These are phyloP conservation scores for Crotalus helleri DNA, from an alignment of 2,113 vertebrate species.

Conservation along the genomic window DNA sequence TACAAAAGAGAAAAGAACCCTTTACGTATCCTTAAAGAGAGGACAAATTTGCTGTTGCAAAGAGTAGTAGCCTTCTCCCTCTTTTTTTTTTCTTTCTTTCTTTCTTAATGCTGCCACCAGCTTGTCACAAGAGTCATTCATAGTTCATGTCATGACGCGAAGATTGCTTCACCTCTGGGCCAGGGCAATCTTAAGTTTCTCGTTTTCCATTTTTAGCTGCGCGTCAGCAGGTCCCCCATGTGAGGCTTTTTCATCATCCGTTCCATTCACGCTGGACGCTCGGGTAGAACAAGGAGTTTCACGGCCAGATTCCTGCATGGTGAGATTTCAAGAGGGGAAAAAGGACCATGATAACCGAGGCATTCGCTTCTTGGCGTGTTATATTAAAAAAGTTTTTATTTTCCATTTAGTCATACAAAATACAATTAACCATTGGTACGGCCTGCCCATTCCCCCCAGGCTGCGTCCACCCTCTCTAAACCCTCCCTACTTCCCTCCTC, in stretches of 20 bases:
- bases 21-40: neutral
- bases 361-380: neutral
- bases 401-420: no score
- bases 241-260: conserved; percentile 91
- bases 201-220: conserved; percentile 85
- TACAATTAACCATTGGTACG: no score
- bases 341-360: neutral
- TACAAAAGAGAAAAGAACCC: neutral
- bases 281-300: conserved; percentile 82
- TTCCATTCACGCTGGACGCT: conserved; percentile 92
- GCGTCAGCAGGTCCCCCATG: conserved; percentile 73
- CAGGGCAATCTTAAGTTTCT: conserved; percentile 84
- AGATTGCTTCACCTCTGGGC: conserved; percentile 81
- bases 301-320: conserved; percentile 77
- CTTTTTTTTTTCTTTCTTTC: neutral
- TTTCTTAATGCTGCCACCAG: neutral
- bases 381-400: no score
- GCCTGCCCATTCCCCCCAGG: no score
- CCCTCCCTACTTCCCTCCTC: no score
- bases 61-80: neutral
- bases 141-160: fast-evolving
- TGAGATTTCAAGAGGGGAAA: conserved; percentile 37
- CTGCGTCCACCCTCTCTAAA: no score
- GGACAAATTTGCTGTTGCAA: neutral
- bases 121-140: neutral